Evolutionary conservation across 2,888 invertebrate genomes (phyloP).

Genomic region (Agrotis segetum): DNA sequence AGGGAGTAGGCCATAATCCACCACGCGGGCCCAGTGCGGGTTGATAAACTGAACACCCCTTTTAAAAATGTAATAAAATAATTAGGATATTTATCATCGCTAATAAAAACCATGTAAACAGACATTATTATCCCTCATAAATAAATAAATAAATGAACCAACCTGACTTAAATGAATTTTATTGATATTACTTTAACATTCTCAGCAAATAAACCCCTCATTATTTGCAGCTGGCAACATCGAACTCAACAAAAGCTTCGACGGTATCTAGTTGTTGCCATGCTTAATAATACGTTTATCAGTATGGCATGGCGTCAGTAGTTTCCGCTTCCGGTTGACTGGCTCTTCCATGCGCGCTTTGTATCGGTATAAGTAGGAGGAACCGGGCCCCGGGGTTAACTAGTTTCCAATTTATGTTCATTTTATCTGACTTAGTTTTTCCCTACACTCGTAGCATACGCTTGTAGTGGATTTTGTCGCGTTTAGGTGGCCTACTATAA

Average conservation of each 20-base stretch:
- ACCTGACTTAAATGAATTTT: too few species aligned
- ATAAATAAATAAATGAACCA: background rate
- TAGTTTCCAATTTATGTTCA: constrained; percentile 1
- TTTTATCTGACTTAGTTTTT: background rate
- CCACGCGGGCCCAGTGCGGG: too few species aligned
- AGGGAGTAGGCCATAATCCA: too few species aligned
- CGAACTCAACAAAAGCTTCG: background rate
- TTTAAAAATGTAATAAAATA: too few species aligned
- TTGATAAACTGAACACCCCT: too few species aligned
- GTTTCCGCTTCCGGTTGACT: background rate
- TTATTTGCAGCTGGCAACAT: constrained; percentile 8
- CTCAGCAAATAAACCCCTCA: background rate
- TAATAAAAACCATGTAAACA: background rate
- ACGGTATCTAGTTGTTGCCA: constrained; percentile 13
- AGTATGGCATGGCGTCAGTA: background rate
- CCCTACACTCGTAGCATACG: background rate
- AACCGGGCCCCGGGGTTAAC: background rate
- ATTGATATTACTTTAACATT: background rate
- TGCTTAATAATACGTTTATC: constrained; percentile 19
- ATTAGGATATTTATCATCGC: too few species aligned
- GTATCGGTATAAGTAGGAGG: constrained; percentile 1
- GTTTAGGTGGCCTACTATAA: too few species aligned
- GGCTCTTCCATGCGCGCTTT: background rate
- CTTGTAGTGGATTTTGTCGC: too few species aligned
- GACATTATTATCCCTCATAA: background rate